Evolutionary conservation across 2,888 invertebrate species (phyloP), one percentile per base, ranked within the genome.

Genomic region (Pyrocoelia pectoralis): DNA sequence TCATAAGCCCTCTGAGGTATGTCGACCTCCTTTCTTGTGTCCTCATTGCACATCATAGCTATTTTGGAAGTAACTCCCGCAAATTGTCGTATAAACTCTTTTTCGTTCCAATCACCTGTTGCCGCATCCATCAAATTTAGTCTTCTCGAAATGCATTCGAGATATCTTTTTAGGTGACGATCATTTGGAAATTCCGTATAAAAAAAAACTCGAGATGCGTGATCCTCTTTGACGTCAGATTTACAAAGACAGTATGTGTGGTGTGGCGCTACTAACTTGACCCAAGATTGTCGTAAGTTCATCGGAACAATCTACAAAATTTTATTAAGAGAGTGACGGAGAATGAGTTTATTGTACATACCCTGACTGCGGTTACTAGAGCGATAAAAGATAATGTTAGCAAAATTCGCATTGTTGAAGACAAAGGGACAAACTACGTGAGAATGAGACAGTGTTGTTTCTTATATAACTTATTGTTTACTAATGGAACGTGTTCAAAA

Each of bases 91-190:
- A 46, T 10, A 15, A 46, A 17, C 17, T 46, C 46, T 18, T 17
- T 46, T 17, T 46, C 46, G 9, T 17, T 15, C 15, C 15, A 17
- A 1, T 1, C 46, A 17, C 46, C 46, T 15, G 46, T 46, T 17
- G 46, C 18, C 18, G 15, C 17, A 15, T 46, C 46, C 46, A 46
- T 46, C 9, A 46, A 46, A 17, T 43, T 46, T 46, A 15, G 15
- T 3, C n/a, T 46, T n/a, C 2, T 17, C 1, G 17, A 33, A 33
- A 33, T 33, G n/a, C 33, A 33, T 33, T 33, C 33, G 8, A 33
- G 33, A 33, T 33, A 33, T 33, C 33, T 33, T n/a, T 33, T 33
- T n/a, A 33, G 33, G n/a, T 8, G 33, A 33, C 33, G 33, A 33
- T 33, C 33, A 33, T 33, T 33, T 8, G 33, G 33, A 33, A 33